These are phyloP conservation scores for Unio delphinus DNA, from an alignment of 2,888 invertebrate genomes.

Conservation along the genomic window DNA sequence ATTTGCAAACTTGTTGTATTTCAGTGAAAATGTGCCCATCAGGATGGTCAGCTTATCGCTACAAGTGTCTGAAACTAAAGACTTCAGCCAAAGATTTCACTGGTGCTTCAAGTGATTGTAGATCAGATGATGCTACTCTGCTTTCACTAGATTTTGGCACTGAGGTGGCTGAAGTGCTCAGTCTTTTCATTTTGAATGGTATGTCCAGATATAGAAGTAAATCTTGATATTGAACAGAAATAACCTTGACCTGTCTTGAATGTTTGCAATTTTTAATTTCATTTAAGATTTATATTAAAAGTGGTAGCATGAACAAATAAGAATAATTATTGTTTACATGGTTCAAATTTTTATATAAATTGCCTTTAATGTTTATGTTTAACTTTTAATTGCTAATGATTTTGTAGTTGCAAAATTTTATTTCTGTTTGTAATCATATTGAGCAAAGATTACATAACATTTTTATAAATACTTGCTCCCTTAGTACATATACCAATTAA, in stretches of 20 bases:
- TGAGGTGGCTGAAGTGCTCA: conserved; percentile 19
- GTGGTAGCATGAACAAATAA: too few relatives aligned
- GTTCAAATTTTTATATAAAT: too few relatives aligned
- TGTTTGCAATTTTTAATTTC: too few relatives aligned
- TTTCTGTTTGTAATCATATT: too few relatives aligned
- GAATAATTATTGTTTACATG: too few relatives aligned
- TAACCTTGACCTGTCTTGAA: neutral
- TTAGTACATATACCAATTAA: too few relatives aligned
- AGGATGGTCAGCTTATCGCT: conserved; percentile 17
- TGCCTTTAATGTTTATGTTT: too few relatives aligned
- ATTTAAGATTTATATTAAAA: too few relatives aligned
- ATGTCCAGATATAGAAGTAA: neutral
- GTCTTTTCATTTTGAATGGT: neutral
- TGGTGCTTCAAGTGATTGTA: conserved; percentile 9
- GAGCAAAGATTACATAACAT: too few relatives aligned
- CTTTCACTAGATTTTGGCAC: conserved; percentile 14
- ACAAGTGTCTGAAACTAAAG: conserved; percentile 17
- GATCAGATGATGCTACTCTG: conserved; percentile 7
- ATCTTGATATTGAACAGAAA: neutral
- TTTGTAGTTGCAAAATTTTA: too few relatives aligned
- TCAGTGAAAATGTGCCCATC: conserved; percentile 18
- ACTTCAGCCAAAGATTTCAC: conserved; percentile 5
- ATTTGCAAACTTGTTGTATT: conserved; percentile 1
- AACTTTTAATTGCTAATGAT: too few relatives aligned
- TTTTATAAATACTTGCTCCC: too few relatives aligned